phyloP scores from a whole-genome alignment of 2,113 vertebrate species.

The Dendropsophus ebraccatus region DNA sequence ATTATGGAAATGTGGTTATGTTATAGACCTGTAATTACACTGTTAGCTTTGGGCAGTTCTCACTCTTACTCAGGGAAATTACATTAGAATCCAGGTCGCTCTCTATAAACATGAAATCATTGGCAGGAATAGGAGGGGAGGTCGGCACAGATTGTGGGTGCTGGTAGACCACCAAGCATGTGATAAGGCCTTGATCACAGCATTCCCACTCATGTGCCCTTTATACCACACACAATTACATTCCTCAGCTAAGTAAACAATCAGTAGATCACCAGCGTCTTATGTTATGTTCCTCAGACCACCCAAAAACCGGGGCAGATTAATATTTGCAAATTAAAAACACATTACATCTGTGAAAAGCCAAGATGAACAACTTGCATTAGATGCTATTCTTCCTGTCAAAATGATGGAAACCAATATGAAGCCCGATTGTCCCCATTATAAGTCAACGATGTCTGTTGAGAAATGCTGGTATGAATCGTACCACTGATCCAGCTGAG shows the following conservation, averaged over 20 bases:
- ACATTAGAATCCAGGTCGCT: not conserved
- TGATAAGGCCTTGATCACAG: constrained; percentile 9
- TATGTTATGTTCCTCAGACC: not conserved
- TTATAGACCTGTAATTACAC: constrained; percentile 9
- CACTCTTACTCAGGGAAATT: not conserved
- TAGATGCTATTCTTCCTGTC: too few species aligned
- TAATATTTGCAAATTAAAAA: not conserved
- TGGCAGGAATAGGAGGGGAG: not conserved
- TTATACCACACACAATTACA: constrained; percentile 11
- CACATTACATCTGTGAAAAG: not conserved
- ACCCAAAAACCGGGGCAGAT: not conserved
- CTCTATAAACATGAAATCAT: not conserved
- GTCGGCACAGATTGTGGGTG: not conserved
- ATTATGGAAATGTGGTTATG: not conserved
- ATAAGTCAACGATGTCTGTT: too few species aligned
- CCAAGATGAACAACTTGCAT: not conserved
- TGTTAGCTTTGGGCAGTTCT: not conserved
- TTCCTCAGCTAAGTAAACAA: not conserved
- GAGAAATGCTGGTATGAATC: too few species aligned
- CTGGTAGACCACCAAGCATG: not conserved
- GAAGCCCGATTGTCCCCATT: too few species aligned
- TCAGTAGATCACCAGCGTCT: not conserved
- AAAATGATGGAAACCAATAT: too few species aligned
- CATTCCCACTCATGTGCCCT: not conserved
- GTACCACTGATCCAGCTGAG: too few species aligned